Conservation (phyloP, 1,140 invertebrate species). For the Drosophila prosaltans region DNA sequence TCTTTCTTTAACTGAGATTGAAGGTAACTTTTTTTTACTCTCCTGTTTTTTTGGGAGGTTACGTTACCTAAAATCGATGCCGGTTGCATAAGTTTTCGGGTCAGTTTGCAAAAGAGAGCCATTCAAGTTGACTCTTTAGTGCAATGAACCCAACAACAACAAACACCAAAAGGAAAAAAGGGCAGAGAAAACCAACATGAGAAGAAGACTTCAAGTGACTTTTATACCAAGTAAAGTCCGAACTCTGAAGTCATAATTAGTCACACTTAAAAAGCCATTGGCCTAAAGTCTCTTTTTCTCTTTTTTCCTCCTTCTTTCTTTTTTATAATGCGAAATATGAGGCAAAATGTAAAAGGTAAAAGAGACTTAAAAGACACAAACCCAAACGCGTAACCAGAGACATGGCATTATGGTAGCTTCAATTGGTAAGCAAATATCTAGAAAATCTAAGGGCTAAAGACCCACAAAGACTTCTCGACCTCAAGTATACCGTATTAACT, state of each 20-base stretch:
- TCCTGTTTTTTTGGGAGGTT: background rate
- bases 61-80: conserved; percentile 56
- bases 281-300: conserved; percentile 54
- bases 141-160: conserved; percentile 50
- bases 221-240: conserved; percentile 23
- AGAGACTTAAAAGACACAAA: conserved; percentile 32
- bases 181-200: conserved; percentile 16
- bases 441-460: background rate
- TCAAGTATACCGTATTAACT: background rate
- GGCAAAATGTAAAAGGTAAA: conserved; percentile 50
- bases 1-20: conserved; percentile 24
- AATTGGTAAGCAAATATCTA: conserved; percentile 48
- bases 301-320: conserved; percentile 31
- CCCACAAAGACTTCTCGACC: background rate
- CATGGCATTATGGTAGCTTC: conserved; percentile 41
- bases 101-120: conserved; percentile 20
- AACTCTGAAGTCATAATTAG: conserved; percentile 71
- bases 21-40: conserved; percentile 36
- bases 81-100: conserved; percentile 48
- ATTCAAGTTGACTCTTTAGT: conserved; percentile 15
- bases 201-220: conserved; percentile 60
- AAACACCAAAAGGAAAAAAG: background rate
- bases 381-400: conserved; percentile 56
- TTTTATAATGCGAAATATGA: conserved; percentile 70
- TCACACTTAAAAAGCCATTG: conserved; percentile 79